A percentile compares a stretch with the other conserved stretches of the same genome.
phyloP scores from a whole-genome alignment of 2,888 invertebrate species.

The Leptopilina drosophilae region DNA sequence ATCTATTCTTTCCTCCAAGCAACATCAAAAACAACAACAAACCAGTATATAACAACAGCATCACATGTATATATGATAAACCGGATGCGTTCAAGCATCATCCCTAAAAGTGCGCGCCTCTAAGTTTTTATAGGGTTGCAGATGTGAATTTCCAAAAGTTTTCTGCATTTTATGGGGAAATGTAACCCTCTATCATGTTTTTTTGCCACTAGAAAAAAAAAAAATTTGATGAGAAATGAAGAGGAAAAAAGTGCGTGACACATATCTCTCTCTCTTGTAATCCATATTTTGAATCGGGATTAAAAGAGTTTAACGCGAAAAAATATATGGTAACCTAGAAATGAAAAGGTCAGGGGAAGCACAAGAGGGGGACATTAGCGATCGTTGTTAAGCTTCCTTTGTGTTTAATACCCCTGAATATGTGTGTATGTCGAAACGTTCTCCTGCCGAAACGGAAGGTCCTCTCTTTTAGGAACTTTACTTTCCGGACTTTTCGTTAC shows the following conservation, averaged over 20 bases:
- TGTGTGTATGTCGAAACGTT: background rate
- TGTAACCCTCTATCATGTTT: slow-evolving; percentile 14
- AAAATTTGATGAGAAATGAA: slow-evolving; percentile 12
- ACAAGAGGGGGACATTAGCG: slow-evolving; percentile 28
- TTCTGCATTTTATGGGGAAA: background rate
- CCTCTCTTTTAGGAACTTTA: slow-evolving; percentile 10
- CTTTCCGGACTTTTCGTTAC: slow-evolving; percentile 33
- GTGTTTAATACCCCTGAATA: slow-evolving; percentile 10
- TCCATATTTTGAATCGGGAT: slow-evolving; percentile 8
- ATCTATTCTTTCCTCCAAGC: slow-evolving; percentile 7
- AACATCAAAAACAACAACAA: slow-evolving; percentile 24
- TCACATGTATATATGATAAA: background rate
- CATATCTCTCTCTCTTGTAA: slow-evolving; percentile 3
- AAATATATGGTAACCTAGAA: slow-evolving; percentile 21
- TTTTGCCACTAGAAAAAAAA: background rate
- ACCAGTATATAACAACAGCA: slow-evolving; percentile 13
- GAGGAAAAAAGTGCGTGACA: slow-evolving; percentile 5
- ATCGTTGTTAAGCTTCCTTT: slow-evolving; percentile 25
- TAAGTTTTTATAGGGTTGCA: slow-evolving; percentile 20
- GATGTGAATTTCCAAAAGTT: slow-evolving; percentile 25
- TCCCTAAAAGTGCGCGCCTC: slow-evolving; percentile 14
- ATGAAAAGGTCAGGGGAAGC: background rate
- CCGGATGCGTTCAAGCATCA: slow-evolving; percentile 27
- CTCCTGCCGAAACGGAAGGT: slow-evolving; percentile 23
- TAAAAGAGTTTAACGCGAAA: slow-evolving; percentile 27